Base-by-base conservation (phyloP, 2,797 vertebrate species). In the Lepus oiostolus region DNA sequence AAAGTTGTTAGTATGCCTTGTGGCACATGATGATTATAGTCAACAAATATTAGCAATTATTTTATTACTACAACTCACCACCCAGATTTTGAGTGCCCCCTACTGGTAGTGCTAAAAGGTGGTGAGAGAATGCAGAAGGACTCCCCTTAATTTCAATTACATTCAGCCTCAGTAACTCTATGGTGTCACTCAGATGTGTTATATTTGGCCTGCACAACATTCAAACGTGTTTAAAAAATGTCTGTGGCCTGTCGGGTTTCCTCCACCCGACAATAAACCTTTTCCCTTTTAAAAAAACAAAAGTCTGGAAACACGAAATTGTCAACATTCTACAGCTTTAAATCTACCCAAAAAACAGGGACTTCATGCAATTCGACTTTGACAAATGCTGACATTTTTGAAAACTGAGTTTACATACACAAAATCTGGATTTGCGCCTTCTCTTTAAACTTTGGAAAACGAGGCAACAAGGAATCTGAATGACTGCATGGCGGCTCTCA, bases 311-410 rank as follows among this genome's bases (percentile, higher is more conserved):
- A 71, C 35, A 62, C 13, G 47, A 90, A 90, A 92, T 19, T 74
- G 28, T 4, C 58, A 24, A 35, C 65, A 88, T 38, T 94, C 82
- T 47, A 72, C 7, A 93, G 28, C 11, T 80, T 88, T 89, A 94
- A 50, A 90, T 77, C 28, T 93, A 90, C 2, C 13, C 14, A 58
- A 83, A 88, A 92, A 74, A 62, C 14, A 11, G 28, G 2, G 54
- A 92, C 71, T 94, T 88, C 32, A 38, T 77, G 63, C n/a, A 68
- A 81, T 85, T 89, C 62, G 81, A 89, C 5, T 62, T 58, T 79
- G 90, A 80, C 38, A 80, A 65, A 82, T 52, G 22, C 77, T 58
- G 82, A 28, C 28, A 71, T 79, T 90, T 67, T 79, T 28, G 42
- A 42, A 72, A 95, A 71, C 9, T 42, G 28, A 35, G 8, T 42